A percentile compares a stretch with the other conserved stretches of the same genome.
These are phyloP conservation scores for Sinella curviseta DNA, from an alignment of 1,140 invertebrate species.

Conservation along the genomic window DNA sequence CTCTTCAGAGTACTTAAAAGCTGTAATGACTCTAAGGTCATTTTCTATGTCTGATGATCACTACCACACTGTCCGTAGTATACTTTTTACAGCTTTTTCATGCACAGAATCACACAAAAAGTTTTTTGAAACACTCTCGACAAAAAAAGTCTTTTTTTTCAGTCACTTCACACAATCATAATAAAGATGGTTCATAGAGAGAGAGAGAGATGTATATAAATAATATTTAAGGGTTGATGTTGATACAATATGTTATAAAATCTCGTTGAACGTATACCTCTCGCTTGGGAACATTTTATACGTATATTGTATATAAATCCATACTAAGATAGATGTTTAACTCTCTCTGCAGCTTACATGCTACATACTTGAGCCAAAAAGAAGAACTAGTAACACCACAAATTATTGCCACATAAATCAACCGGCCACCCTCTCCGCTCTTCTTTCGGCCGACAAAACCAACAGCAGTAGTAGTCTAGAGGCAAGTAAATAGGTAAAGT, in stretches of 20 bases:
- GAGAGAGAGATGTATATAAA: neutral
- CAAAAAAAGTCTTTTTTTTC: neutral
- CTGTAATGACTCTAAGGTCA: too few relatives aligned
- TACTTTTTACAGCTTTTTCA: too few relatives aligned
- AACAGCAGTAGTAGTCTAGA: neutral
- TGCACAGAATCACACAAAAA: too few relatives aligned
- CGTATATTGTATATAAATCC: neutral
- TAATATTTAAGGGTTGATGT: neutral
- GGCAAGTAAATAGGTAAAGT: neutral
- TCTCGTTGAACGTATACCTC: neutral
- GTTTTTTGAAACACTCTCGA: too few relatives aligned
- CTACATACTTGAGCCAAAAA: neutral
- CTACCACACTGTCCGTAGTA: too few relatives aligned
- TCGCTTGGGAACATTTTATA: too few relatives aligned
- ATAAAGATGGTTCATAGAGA: neutral
- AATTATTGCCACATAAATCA: slow-evolving; percentile 50
- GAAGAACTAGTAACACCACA: slow-evolving; percentile 37
- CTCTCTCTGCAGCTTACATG: neutral
- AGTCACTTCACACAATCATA: slow-evolving; percentile 20
- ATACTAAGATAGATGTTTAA: neutral
- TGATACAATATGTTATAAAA: neutral
- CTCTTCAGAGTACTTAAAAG: too few relatives aligned
- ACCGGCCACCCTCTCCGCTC: slow-evolving; percentile 27
- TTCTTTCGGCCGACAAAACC: slow-evolving; percentile 5
- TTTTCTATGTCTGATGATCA: too few relatives aligned